Evolutionary conservation across 2,888 invertebrate species (phyloP).

Genomic region (Meiosimyza decipiens): DNA sequence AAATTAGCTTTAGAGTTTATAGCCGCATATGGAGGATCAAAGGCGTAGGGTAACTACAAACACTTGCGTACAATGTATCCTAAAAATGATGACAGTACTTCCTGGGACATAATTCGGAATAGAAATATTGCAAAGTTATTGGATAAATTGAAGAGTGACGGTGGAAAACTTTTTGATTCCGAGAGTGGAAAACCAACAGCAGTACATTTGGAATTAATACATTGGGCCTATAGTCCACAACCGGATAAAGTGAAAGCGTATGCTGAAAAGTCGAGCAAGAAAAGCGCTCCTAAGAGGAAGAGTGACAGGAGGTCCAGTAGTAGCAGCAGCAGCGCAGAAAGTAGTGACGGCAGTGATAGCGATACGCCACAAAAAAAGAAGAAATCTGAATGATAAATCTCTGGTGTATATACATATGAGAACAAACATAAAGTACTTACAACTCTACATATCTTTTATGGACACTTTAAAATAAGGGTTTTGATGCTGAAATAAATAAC

Average conservation of each 20-base stretch:
- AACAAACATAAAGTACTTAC: constrained; percentile 7
- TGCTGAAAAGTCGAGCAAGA: constrained; percentile 57
- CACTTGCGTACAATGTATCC: constrained; percentile 74
- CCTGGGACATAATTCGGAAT: constrained; percentile 83
- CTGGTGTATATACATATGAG: background rate
- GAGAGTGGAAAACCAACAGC: constrained; percentile 76
- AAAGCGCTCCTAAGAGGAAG: constrained; percentile 65
- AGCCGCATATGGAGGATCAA: constrained; percentile 76
- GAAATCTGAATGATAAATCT: constrained; percentile 33
- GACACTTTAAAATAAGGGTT: no score
- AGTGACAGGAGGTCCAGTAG: constrained; percentile 44
- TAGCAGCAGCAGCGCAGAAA: constrained; percentile 39
- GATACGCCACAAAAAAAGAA: constrained; percentile 52
- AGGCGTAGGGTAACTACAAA: constrained; percentile 72
- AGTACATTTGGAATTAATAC: constrained; percentile 75
- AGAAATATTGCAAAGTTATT: constrained; percentile 71
- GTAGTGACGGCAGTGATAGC: constrained; percentile 38
- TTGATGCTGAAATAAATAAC: no score
- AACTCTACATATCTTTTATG: constrained; percentile 9
- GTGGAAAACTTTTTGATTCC: constrained; percentile 72
- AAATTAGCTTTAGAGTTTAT: constrained; percentile 71
- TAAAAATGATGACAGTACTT: constrained; percentile 69
- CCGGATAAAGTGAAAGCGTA: constrained; percentile 75
- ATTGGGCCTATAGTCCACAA: constrained; percentile 84
- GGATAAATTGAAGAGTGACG: constrained; percentile 71